phyloP scores from a whole-genome alignment of 2,113 vertebrate genomes.

The Heliornis fulica region DNA sequence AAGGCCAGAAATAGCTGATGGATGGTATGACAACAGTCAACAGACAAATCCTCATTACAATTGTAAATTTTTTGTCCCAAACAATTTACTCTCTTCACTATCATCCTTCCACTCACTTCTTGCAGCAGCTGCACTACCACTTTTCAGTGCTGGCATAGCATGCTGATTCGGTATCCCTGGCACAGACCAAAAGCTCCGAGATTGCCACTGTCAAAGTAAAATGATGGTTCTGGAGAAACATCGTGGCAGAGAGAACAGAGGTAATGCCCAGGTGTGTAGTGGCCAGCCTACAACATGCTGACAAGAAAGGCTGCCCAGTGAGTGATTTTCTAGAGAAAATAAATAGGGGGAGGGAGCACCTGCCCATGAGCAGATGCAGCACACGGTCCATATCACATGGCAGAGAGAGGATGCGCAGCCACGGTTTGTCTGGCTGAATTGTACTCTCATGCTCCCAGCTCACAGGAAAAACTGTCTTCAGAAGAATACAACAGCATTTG shows the following conservation, averaged over 20 bases:
- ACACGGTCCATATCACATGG: fast-evolving
- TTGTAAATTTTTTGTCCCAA: conserved; percentile 50
- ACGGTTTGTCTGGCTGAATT: not conserved
- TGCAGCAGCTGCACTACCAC: not conserved
- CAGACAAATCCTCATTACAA: conserved; percentile 55
- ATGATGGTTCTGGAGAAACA: not conserved
- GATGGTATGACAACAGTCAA: conserved; percentile 19
- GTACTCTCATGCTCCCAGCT: not conserved
- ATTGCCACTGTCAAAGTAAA: not conserved
- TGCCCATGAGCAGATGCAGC: not conserved
- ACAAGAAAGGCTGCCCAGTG: not conserved
- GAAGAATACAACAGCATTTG: not conserved
- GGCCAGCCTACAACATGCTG: not conserved
- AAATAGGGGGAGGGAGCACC: not conserved
- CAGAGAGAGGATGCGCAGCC: not conserved
- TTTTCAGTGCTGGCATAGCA: not conserved
- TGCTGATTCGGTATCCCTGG: not conserved
- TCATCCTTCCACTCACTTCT: not conserved
- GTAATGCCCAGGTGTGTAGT: not conserved
- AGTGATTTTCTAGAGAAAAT: not conserved
- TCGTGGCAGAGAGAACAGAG: not conserved
- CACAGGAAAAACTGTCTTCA: not conserved
- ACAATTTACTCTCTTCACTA: conserved; percentile 3
- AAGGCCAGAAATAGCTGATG: conserved; percentile 34
- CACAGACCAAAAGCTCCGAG: not conserved